Base-by-base conservation (phyloP, 2,797 vertebrate species). In the Eupleurogrammus muticus region DNA sequence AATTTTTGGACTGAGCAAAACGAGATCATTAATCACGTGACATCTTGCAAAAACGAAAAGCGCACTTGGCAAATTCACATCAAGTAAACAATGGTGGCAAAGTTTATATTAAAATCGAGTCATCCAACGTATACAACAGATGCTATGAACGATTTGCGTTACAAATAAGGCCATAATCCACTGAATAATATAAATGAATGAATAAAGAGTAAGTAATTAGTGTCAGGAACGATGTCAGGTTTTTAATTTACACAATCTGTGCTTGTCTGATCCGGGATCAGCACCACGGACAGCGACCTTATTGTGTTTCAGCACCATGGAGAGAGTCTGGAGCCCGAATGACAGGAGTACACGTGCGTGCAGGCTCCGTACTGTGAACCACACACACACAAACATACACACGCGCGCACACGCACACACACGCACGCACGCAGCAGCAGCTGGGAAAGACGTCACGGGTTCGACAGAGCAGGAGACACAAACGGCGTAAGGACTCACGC, bases 201-300 rank as follows among this genome's bases (percentile, higher is more conserved):
- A 28, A 28, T 28, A 28, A 28, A 28, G n/a, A n/a, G n/a, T 28
- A 28, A 28, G 6, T 28, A 28, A 28, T 28, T 28, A 28, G 28
- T 28, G 28, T 14, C 6, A 57, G 19, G 50, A 61, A 46, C 58
- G 35, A 23, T 42, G 21, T 60, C 20, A 50, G 23, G 35, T 65
- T 42, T 65, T 67, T 9, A 19, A 59, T 38, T 38, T 19, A n/a
- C 28, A 36, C 3, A 12, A 17, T 9, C 7, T 54, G 10, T 19
- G 2, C 9, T 21, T 11, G 21, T n/a, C 44, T 19, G 64, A 72
- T 59, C n/a, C 23, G 0, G 49, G 51, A 62, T 89, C 87, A 90
- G 90, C 79, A 93, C 87, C 85, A 75, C 19, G 82, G 89, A 89
- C 72, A 92, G 89, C 71, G 69, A 77, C 48, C 17, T 11, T 23